phyloP scores from a whole-genome alignment of 2,113 vertebrate species.

The Neodon shergylaensis region DNA sequence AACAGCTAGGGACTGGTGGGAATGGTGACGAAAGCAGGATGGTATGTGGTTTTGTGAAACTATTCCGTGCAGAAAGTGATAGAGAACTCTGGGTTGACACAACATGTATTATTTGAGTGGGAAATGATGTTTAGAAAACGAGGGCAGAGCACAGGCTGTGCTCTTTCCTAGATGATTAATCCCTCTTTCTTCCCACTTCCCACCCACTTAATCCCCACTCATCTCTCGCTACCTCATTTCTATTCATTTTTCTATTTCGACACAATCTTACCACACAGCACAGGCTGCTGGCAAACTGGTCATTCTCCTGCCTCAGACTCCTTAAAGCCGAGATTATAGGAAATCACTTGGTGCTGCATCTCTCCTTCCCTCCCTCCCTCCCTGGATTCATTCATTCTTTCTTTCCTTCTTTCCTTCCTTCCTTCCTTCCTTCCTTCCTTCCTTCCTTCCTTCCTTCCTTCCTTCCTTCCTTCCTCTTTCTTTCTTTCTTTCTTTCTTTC shows the following conservation, averaged over 20 bases:
- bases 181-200: not conserved
- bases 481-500: no score
- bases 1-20: not conserved
- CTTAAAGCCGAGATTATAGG: not conserved
- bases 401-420: rapidly evolving
- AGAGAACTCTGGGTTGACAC: not conserved
- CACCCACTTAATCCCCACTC: not conserved
- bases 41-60: not conserved
- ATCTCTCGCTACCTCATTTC: not conserved
- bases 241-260: not conserved
- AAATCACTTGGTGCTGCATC: not conserved
- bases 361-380: no score
- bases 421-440: rapidly evolving
- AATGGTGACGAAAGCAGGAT: not conserved
- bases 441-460: not conserved
- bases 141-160: not conserved
- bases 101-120: not conserved
- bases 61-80: not conserved
- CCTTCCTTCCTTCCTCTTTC: not conserved
- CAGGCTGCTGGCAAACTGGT: not conserved
- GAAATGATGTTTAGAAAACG: constrained; percentile 5
- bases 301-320: not conserved
- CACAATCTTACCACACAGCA: not conserved
- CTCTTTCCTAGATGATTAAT: not conserved
- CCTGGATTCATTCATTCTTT: no score